A percentile compares a stretch with the other conserved stretches of the same genome.
Conservation (phyloP, 2,113 vertebrate genomes). For the Nesoenas mayeri region DNA sequence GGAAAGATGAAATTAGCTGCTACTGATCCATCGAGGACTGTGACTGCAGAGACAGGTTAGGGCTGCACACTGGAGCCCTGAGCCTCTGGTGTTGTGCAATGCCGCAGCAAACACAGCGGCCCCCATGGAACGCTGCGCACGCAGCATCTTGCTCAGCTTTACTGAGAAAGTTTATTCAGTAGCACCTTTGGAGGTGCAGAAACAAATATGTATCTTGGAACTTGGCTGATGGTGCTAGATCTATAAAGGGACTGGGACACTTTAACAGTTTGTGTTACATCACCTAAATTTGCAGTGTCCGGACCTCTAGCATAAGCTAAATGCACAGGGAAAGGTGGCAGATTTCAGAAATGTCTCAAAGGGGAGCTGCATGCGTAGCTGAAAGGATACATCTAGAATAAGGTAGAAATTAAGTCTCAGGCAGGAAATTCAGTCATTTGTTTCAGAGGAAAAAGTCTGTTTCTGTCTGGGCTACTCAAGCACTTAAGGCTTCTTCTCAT, state of each 20-base stretch:
- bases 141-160: not conserved
- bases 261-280: not conserved
- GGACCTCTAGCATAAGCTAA: not conserved
- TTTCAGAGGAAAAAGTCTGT: not conserved
- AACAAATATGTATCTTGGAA: not conserved
- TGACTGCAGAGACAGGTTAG: not conserved
- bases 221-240: not conserved
- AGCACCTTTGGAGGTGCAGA: not conserved
- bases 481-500: not conserved
- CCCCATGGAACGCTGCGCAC: not conserved
- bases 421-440: not conserved
- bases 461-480: not conserved
- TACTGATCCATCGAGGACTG: not conserved
- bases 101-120: not conserved
- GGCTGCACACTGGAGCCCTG: not conserved
- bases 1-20: conserved; percentile 24
- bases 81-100: not conserved
- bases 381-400: not conserved
- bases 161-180: not conserved
- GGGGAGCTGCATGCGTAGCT: not conserved
- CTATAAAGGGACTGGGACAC: not conserved
- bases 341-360: not conserved
- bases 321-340: not conserved
- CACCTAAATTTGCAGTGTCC: not conserved
- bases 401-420: not conserved